Base-by-base conservation (phyloP, 2,888 invertebrate genomes). In the Pseudococcus jackbeardsleyi region DNA sequence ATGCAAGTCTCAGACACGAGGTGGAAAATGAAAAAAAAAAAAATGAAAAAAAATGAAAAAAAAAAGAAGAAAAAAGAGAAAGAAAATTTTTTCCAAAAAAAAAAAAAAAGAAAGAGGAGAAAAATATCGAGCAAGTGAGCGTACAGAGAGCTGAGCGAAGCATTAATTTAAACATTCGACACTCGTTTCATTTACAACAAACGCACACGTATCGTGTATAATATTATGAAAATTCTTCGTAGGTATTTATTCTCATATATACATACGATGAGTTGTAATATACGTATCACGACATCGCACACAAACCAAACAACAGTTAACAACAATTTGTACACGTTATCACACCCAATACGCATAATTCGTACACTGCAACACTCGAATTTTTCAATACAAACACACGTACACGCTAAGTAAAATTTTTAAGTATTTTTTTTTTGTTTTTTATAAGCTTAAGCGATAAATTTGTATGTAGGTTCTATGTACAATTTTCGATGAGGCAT, bases 301-400 rank as follows among this genome's bases (percentile, higher is more conserved):
- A 82, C 79, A 82, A 46, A 11, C 46, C 79, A 46, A 46, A 82
- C 79, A 82, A 42, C 39, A 82, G 19, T 19, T 17, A 11, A 82
- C 19, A 42, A 82, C 79, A 82, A 19, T 82, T 82, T 82, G 79
- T 82, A 82, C 79, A 82, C 79, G 11, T 82, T 11, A 46, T 82
- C 46, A 82, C 79, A 82, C 79, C 42, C 79, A 82, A 46, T 46
- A 19, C 59, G 4, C 12, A n/a, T 42, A 77, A 19, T 46, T 46
- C 1, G 46, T 82, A 82, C 79, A 82, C 79, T 6, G 19, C 33
- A 33, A 72, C 72, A 72, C 12, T 72, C 72, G 64, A 22, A 1
- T 72, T 72, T 15, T 0, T 0, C 33, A 22, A 72, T 15, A 72
- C 15, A 4, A 19, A 33, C n/a, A 82, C 46, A 82, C 46, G 33